Percentiles rank a stretch among this genome's conserved stretches.
Conservation (phyloP, 1,140 invertebrate species). For the Heliconius himera region DNA sequence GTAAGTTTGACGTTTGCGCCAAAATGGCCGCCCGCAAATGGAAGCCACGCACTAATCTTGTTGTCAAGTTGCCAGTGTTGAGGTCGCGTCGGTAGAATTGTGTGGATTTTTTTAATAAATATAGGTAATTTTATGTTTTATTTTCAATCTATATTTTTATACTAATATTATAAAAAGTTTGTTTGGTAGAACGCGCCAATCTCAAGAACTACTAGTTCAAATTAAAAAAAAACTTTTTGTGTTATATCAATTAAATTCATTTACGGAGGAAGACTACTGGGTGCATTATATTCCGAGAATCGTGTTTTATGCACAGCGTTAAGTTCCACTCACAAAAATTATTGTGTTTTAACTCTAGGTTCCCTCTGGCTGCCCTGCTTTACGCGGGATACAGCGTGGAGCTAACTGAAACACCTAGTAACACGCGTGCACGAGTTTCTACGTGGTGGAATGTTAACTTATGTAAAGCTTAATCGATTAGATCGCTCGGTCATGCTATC, state of each 20-base stretch:
- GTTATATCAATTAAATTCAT: no score
- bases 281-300: no score
- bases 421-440: background rate
- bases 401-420: background rate
- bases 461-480: slow-evolving; percentile 8
- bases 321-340: no score
- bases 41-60: slow-evolving; percentile 56
- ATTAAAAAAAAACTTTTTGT: no score
- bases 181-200: no score
- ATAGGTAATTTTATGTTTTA: background rate
- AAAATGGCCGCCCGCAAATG: slow-evolving; percentile 60
- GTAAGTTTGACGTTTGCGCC: slow-evolving; percentile 63
- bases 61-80: slow-evolving; percentile 38
- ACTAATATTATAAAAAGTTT: background rate
- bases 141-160: background rate
- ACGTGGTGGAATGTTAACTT: slow-evolving; percentile 1
- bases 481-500: background rate
- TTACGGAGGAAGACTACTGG: no score
- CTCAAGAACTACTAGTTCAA: background rate
- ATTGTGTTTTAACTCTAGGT: no score
- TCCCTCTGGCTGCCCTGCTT: no score
- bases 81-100: background rate
- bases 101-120: background rate
- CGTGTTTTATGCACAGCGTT: no score
- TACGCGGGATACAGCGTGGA: background rate